Evolutionary conservation across 2,888 invertebrate genomes (phyloP).

Genomic region (Gasteruption jaculator): DNA sequence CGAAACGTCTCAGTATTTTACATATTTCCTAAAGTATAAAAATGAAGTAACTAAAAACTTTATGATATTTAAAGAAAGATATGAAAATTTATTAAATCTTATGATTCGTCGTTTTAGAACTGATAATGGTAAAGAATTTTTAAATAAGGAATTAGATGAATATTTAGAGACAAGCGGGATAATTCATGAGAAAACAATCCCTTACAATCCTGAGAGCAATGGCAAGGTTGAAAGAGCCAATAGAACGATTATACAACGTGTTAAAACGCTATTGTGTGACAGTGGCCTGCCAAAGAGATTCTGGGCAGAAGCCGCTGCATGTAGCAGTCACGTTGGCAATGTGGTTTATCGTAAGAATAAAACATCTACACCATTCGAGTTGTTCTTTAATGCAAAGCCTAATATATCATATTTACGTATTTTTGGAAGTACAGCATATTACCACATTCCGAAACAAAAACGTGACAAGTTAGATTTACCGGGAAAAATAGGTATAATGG

Average conservation of each 20-base stretch:
- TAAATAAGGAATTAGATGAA: not conserved
- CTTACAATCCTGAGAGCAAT: conserved; percentile 2
- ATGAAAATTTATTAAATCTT: not conserved
- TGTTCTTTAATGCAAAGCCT: too few relatives aligned
- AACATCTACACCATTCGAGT: too few relatives aligned
- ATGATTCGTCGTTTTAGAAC: not conserved
- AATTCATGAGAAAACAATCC: not conserved
- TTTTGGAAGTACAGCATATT: not conserved
- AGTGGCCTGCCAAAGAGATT: not conserved
- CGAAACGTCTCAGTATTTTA: too few relatives aligned
- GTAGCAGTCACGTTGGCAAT: too few relatives aligned
- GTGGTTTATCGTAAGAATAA: too few relatives aligned
- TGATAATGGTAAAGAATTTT: conserved; percentile 1
- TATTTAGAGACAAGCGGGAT: not conserved
- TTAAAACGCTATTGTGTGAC: not conserved
- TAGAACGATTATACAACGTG: not conserved
- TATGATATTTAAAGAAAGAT: not conserved
- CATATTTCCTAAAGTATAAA: conserved; percentile 4
- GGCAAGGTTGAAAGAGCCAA: conserved; percentile 3
- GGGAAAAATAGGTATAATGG: too few relatives aligned
- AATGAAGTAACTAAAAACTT: not conserved
- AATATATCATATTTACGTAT: not conserved
- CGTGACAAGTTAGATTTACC: conserved; percentile 7
- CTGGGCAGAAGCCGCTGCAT: too few relatives aligned
- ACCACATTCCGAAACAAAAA: not conserved